Evolutionary conservation across 2,797 vertebrate species (phyloP), one percentile per base, ranked within the genome.

Genomic region (Pangasius macronema): DNA sequence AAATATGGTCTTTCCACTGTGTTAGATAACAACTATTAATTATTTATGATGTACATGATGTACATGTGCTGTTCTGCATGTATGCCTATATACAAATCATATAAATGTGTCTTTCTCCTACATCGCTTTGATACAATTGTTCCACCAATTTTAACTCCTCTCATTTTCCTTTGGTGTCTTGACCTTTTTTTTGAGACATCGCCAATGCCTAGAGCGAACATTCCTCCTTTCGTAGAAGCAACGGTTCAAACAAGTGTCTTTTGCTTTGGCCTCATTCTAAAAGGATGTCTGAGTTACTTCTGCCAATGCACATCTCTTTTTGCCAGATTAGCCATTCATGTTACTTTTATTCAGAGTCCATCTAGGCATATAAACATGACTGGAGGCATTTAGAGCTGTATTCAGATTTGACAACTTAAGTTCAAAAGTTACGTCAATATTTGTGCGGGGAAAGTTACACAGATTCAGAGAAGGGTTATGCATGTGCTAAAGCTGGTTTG

Each of bases 181-280:
- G 93, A 95, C 94, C 94, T 93, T 93, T 51, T 80, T 90, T 93
- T 93, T 90, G 91, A 91, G 92, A 95, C 91, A 61, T 84, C 53
- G 91, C 95, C 94, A 30, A 90, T 27, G 93, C 94, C 94, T 59
- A 51, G 81, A 91, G 95, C 93, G 68, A 91, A 92, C 91, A 92
- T 93, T 92, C 92, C 83, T 89, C 90, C 94, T 91, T 90, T 89
- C 79, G 89, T 90, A 89, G 91, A 87, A 87, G 83, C 59, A 82
- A 88, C 27, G 73, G 92, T 93, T 95, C 93, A 93, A 91, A 93
- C 92, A 70, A 87, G 87, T 68, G 6, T 86, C 88, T 79, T 73
- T 67, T 76, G 83, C 89, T 84, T 88, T 72, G 85, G 49, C 75
- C 70, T 82, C 6, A 24, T 87, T 91, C 89, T 91, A 91, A 92